A percentile compares a stretch with the other conserved stretches of the same genome.
Evolutionary conservation across 2,113 vertebrate species (phyloP).

Genomic region (Onychorhynchus coronatus): DNA sequence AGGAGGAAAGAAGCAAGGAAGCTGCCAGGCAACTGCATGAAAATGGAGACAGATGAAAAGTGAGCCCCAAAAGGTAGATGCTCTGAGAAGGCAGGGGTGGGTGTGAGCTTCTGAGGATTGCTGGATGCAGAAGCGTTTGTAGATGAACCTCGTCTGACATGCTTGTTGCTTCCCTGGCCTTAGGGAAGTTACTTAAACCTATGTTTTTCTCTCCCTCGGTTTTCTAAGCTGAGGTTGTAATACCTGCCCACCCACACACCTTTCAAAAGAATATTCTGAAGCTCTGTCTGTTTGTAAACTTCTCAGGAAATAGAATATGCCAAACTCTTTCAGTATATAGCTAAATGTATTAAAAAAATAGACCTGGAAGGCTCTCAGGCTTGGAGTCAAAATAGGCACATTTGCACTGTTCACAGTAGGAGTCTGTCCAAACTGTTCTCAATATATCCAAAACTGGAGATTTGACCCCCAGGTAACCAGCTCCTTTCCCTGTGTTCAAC

Average conservation of each 20-base stretch:
- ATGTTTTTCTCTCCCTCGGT: not conserved
- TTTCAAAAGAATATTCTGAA: constrained; percentile 5
- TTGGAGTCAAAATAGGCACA: not conserved
- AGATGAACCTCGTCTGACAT: not conserved
- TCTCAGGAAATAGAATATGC: not conserved
- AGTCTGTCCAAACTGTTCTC: not conserved
- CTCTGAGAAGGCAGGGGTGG: not conserved
- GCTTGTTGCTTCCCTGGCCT: constrained; percentile 12
- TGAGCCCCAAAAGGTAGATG: not conserved
- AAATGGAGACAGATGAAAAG: constrained; percentile 5
- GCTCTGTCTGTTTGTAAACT: not conserved
- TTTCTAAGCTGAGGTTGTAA: not conserved
- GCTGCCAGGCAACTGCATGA: not conserved
- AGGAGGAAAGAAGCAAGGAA: not conserved
- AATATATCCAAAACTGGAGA: not conserved
- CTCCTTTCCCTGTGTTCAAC: not conserved
- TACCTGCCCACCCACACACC: constrained; percentile 18
- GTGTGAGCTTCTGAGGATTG: not conserved
- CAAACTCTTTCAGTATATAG: not conserved
- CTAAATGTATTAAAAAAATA: not conserved
- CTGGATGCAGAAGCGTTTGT: not conserved
- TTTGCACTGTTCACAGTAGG: not conserved
- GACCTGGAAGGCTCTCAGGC: not conserved
- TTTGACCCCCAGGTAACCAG: not conserved
- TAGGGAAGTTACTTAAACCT: not conserved